Conservation (phyloP, 2,113 vertebrate genomes). For the Osmerus mordax region DNA sequence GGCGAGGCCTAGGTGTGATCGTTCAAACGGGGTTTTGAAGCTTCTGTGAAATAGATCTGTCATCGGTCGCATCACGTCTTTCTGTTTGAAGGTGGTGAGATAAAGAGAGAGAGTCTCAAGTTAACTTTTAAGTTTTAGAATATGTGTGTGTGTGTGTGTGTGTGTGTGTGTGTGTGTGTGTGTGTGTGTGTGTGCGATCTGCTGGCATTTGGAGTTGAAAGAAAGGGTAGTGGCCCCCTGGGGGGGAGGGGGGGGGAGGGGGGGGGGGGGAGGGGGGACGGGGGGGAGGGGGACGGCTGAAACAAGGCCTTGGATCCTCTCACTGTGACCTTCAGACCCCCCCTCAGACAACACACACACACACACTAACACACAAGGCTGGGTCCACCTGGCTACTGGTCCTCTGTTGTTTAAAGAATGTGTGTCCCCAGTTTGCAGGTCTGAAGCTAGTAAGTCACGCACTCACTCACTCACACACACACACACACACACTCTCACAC, state of each 20-base stretch:
- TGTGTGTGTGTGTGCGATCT: constrained; percentile 11
- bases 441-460: background rate
- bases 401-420: no score
- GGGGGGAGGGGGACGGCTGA: no score
- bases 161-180: constrained; percentile 5
- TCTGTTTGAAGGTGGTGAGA: background rate
- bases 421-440: no score
- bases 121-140: background rate
- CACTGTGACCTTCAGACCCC: background rate
- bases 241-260: background rate
- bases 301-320: no score
- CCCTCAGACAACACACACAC: background rate
- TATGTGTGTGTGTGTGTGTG: background rate
- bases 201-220: constrained; percentile 54
- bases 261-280: constrained; percentile 6
- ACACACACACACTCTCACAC: background rate
- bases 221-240: constrained; percentile 43
- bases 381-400: no score
- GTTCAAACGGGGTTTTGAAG: no score
- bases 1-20: no score
- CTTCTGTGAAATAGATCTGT: background rate
- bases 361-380: background rate
- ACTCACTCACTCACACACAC: no score
- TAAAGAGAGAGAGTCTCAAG: background rate
- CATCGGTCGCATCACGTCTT: background rate